Evolutionary conservation across 2,797 vertebrate genomes (phyloP), one percentile per base, ranked within the genome.

Genomic region (Kryptolebias ocellatus): DNA sequence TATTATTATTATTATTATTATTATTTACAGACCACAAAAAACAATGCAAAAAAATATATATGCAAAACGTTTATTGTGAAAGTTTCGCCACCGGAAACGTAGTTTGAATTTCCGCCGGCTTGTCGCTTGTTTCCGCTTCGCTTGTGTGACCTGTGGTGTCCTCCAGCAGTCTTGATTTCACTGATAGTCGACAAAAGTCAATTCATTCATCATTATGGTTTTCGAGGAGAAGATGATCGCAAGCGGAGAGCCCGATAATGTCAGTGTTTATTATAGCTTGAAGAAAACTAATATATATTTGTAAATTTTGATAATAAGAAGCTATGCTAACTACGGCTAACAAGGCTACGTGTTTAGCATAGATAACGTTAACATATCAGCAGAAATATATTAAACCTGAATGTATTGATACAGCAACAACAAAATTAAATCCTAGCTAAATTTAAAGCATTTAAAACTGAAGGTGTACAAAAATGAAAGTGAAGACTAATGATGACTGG

Each of bases 201-300:
- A 61, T 6, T 56, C 1, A 28, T 5, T 1, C 16, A 0, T 16
- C 83, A 84, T 56, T 59, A 95, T 95, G 94, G 93, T 92, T 74
- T 88, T 89, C 20, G 94, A 94, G 50, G 89, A 94, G 58, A 94
- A 94, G 80, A 90, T 89, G 92, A 91, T 94, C 47, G 44, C 62
- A 53, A 93, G 92, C 71, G 93, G 93, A 75, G 93, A 94, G 34
- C 93, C 94, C 11, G 92, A 93, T 0, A 90, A 93, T 58, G 92
- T 91, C 7, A 72, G 77, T 58, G 47, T 12, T 9, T 28, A 46
- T 8, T 27, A 6, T 4, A 15, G 2, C 44, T 47, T 53, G 4
- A 31, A 4, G 0, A 20, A 1, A 20, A 44, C 24, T 20, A 1
- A n/a, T 0, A 5, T 11, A 2, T 3, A 1, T 11, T n/a, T 1